phyloP scores from a whole-genome alignment of 2,797 vertebrate genomes.

The Notamacropus eugenii region DNA sequence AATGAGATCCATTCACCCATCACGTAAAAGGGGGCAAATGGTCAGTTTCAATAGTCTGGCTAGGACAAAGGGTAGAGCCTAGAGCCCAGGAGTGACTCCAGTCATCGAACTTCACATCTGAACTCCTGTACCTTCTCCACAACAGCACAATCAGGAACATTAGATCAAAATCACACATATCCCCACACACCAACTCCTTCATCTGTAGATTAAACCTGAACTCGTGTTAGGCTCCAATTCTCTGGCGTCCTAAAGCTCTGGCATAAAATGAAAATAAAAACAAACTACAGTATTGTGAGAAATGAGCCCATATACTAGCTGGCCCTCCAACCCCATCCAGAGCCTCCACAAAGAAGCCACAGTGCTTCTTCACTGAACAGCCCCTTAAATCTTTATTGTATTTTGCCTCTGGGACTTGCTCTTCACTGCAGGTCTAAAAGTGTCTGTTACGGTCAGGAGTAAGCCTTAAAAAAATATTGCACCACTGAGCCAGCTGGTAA shows the following conservation, averaged over 20 bases:
- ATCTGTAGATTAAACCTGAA: conserved; percentile 50
- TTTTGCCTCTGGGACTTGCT: conserved; percentile 73
- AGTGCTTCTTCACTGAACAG: conserved; percentile 28
- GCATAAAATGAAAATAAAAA: conserved; percentile 66
- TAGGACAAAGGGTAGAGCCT: background rate
- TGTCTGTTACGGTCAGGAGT: conserved; percentile 69
- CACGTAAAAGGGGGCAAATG: background rate
- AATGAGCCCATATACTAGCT: conserved; percentile 37
- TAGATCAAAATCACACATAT: background rate
- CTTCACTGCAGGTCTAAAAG: conserved; percentile 73
- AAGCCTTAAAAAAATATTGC: conserved; percentile 73
- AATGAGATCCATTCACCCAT: background rate
- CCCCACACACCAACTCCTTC: background rate
- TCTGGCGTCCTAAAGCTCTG: conserved; percentile 39
- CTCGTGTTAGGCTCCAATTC: conserved; percentile 40
- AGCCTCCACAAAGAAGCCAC: conserved; percentile 49
- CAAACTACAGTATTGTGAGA: conserved; percentile 44
- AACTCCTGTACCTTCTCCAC: conserved; percentile 30
- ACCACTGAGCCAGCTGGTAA: conserved; percentile 62
- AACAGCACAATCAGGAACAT: conserved; percentile 19
- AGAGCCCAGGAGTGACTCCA: background rate
- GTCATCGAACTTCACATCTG: conserved; percentile 21
- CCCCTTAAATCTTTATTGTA: conserved; percentile 75
- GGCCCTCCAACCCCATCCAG: conserved; percentile 5
- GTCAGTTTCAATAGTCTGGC: background rate